Evolutionary conservation across 2,797 vertebrate species (phyloP).

Genomic region (Crax fasciolata): DNA sequence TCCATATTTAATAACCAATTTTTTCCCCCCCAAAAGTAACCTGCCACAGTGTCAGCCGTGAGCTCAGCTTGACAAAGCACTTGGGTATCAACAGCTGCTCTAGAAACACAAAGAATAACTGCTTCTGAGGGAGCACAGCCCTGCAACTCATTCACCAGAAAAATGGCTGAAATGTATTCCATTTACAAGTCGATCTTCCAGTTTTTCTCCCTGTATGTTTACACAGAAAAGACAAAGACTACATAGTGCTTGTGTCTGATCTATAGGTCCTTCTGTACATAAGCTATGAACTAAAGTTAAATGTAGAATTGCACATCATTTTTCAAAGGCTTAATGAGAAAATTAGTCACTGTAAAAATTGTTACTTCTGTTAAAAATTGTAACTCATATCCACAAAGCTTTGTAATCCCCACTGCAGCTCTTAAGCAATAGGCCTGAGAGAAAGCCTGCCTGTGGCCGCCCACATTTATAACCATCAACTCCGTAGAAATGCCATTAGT

Average conservation of each 20-base stretch:
- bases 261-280: neutral
- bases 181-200: neutral
- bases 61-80: neutral
- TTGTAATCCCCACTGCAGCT: neutral
- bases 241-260: neutral
- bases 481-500: neutral
- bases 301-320: neutral
- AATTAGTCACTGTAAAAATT: neutral
- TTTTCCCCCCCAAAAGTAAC: neutral
- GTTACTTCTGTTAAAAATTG: neutral
- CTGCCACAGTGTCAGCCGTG: neutral
- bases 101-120: neutral
- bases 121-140: neutral
- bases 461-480: fast-evolving
- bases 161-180: neutral
- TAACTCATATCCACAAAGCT: neutral
- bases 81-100: neutral
- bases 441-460: neutral
- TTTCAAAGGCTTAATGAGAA: neutral
- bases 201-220: neutral
- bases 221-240: neutral
- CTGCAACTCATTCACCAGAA: neutral
- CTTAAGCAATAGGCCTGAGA: neutral
- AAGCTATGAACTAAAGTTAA: neutral
- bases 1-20: neutral